phyloP scores from a whole-genome alignment of 2,113 vertebrate genomes.

The Gymnobelideus leadbeateri region DNA sequence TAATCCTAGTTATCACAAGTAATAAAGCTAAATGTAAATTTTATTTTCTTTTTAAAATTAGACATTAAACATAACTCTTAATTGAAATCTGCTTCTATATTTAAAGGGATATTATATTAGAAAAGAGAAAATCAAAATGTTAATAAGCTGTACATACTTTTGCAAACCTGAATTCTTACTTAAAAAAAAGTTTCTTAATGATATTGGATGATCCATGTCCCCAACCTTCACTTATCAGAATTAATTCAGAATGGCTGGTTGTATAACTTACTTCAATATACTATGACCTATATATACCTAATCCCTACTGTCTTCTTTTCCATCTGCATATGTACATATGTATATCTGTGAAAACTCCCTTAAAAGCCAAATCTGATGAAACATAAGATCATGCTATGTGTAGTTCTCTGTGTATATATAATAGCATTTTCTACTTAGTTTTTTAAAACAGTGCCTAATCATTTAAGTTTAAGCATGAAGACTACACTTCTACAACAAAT shows the following conservation, averaged over 20 bases:
- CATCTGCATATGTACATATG: background rate
- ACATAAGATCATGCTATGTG: background rate
- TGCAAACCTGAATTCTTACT: background rate
- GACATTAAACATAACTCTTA: constrained; percentile 34
- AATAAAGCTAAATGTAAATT: background rate
- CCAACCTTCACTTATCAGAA: background rate
- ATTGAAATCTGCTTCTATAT: background rate
- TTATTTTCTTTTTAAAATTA: constrained; percentile 11
- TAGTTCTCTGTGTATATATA: constrained; percentile 21
- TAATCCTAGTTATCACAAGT: background rate
- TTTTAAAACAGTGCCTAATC: constrained; percentile 15
- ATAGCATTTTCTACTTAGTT: constrained; percentile 23
- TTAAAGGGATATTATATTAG: background rate
- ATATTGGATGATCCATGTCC: background rate
- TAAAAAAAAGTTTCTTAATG: background rate
- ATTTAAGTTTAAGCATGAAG: constrained; percentile 45
- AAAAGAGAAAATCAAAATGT: constrained; percentile 24
- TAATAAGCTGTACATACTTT: constrained; percentile 29
- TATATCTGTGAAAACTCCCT: background rate
- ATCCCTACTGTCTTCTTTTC: background rate
- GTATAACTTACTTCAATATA: constrained; percentile 11
- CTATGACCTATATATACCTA: constrained; percentile 12
- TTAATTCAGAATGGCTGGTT: background rate
- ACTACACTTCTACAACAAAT: constrained; percentile 24
- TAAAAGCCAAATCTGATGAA: background rate